A percentile compares a stretch with the other conserved stretches of the same genome.
Conservation (phyloP, 2,797 vertebrate genomes). For the Falco cherrug region DNA sequence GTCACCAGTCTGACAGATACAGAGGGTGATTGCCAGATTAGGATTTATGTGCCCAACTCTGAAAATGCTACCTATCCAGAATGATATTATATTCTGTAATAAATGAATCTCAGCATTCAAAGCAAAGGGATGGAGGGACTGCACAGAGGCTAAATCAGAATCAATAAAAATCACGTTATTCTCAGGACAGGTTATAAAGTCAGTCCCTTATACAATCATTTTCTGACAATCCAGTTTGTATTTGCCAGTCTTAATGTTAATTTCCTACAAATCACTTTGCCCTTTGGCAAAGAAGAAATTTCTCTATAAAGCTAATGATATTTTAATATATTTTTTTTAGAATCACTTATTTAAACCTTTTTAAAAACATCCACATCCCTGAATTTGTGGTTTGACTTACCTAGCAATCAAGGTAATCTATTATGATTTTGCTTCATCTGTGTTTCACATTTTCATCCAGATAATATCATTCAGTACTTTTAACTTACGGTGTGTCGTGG, state of each 20-base stretch:
- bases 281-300: conserved; percentile 2
- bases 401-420: neutral
- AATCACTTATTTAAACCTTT: neutral
- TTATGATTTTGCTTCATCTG: neutral
- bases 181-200: neutral
- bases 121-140: neutral
- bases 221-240: conserved; percentile 1
- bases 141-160: conserved; percentile 32
- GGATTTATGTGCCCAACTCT: conserved; percentile 14
- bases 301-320: neutral
- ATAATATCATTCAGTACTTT: neutral
- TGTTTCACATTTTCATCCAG: neutral
- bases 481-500: neutral
- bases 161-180: conserved; percentile 42
- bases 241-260: conserved; percentile 36
- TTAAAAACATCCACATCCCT: neutral
- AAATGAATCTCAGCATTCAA: conserved; percentile 40
- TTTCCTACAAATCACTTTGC: neutral
- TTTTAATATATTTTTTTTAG: neutral
- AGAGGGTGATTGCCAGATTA: conserved; percentile 24
- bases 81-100: conserved; percentile 20
- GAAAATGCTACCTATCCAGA: conserved; percentile 29
- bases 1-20: neutral
- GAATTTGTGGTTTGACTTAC: neutral
- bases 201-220: conserved; percentile 4